These are phyloP conservation scores for Drymonia ruficornis DNA, from an alignment of 2,888 invertebrate genomes.

Conservation along the genomic window DNA sequence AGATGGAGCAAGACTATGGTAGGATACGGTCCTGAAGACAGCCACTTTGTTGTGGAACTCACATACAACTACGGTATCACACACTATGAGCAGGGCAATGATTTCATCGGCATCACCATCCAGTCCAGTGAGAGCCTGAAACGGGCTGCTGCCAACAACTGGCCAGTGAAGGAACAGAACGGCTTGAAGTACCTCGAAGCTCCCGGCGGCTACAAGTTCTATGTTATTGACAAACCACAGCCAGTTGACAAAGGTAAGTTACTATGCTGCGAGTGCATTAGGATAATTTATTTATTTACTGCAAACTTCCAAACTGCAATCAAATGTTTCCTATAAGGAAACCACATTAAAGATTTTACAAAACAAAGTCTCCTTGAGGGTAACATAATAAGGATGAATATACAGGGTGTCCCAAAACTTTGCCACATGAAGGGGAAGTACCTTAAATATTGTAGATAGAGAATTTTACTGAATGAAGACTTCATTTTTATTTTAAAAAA, in stretches of 20 bases:
- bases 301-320: no score
- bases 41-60: conserved; percentile 97
- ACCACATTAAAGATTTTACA: no score
- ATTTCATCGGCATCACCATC: conserved; percentile 94
- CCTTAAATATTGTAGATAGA: no score
- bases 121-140: conserved; percentile 90
- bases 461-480: no score
- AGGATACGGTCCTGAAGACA: conserved; percentile 97
- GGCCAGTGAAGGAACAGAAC: conserved; percentile 89
- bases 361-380: no score
- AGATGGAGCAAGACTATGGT: conserved; percentile 99
- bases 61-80: conserved; percentile 99
- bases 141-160: conserved; percentile 88
- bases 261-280: background rate
- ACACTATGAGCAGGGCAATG: conserved; percentile 95
- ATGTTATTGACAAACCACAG: conserved; percentile 89
- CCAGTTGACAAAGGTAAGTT: conserved; percentile 86
- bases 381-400: no score
- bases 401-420: no score
- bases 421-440: no score
- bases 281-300: no score
- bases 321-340: no score
- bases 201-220: conserved; percentile 97
- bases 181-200: conserved; percentile 88
- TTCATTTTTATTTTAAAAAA: no score